These are phyloP conservation scores for Buceros bicornis DNA, from an alignment of 2,797 vertebrate species.

Conservation along the genomic window DNA sequence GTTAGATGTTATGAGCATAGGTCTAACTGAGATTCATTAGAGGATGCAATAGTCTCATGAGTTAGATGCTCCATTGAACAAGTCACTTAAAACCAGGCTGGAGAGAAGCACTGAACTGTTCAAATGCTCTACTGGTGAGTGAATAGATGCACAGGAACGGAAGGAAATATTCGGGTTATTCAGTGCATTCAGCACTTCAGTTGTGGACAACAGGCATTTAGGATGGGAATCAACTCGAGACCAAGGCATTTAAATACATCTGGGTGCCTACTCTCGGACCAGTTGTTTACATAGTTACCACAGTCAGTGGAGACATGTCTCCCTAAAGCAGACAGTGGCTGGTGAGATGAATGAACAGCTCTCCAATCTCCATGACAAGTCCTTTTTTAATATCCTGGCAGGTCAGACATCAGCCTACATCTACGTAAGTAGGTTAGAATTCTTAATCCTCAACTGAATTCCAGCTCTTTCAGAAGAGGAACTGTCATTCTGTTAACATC, in stretches of 20 bases:
- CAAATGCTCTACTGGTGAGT: not conserved
- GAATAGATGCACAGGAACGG: not conserved
- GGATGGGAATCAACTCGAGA: not conserved
- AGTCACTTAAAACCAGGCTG: not conserved
- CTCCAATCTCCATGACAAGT: not conserved
- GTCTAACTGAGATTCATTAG: conserved; percentile 11
- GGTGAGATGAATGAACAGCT: not conserved
- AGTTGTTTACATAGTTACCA: not conserved
- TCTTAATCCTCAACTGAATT: not conserved
- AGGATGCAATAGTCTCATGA: not conserved
- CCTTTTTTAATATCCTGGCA: not conserved
- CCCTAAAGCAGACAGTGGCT: not conserved
- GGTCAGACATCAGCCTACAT: not conserved
- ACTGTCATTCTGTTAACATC: not conserved
- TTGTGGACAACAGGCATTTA: not conserved
- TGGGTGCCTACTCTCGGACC: not conserved
- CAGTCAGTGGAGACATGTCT: not conserved
- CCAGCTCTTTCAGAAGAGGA: not conserved
- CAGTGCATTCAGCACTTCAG: not conserved
- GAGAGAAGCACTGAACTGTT: not conserved
- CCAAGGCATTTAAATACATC: not conserved
- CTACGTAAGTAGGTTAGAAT: not conserved
- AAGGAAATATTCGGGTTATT: not conserved
- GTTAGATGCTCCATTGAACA: not conserved
- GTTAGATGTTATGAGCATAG: not conserved